phyloP scores from a whole-genome alignment of 2,888 invertebrate genomes.

The Asteroscopus sphinx region DNA sequence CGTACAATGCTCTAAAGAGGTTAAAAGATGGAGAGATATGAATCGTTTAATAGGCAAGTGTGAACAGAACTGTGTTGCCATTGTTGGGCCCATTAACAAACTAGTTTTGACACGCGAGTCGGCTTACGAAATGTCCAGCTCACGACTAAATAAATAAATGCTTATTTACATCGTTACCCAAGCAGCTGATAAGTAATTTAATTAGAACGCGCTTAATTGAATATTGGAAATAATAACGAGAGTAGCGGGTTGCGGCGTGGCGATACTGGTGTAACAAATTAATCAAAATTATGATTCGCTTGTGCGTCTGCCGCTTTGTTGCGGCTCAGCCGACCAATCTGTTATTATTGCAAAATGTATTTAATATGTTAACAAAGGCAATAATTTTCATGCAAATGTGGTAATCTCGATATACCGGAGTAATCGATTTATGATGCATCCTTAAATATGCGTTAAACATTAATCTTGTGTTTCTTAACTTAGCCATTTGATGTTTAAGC shows the following conservation, averaged over 20 bases:
- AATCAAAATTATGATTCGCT: conserved; percentile 77
- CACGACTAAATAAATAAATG: conserved; percentile 85
- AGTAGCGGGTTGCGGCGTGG: conserved; percentile 48
- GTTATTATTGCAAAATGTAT: conserved; percentile 63
- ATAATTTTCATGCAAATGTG: conserved; percentile 65
- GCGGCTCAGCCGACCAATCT: conserved; percentile 60
- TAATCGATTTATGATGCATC: conserved; percentile 57
- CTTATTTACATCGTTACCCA: conserved; percentile 80
- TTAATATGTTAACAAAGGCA: conserved; percentile 70
- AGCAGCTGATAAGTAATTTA: conserved; percentile 82
- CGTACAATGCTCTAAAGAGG: conserved; percentile 70
- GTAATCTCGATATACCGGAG: conserved; percentile 56
- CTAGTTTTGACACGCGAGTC: conserved; percentile 85
- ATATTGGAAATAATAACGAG: conserved; percentile 77
- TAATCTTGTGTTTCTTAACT: conserved; percentile 42
- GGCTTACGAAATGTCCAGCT: conserved; percentile 80
- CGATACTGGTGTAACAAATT: conserved; percentile 74
- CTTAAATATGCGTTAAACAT: conserved; percentile 42
- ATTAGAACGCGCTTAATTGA: conserved; percentile 82
- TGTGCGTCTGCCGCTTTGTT: conserved; percentile 66
- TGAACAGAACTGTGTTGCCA: conserved; percentile 81
- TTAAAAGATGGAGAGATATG: conserved; percentile 83
- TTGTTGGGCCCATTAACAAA: conserved; percentile 83
- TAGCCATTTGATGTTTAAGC: conserved; percentile 34
- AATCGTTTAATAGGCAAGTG: conserved; percentile 85